A percentile compares a stretch with the other conserved stretches of the same genome.
Conservation (phyloP, 2,797 vertebrate genomes). For the Eulemur mongoz region DNA sequence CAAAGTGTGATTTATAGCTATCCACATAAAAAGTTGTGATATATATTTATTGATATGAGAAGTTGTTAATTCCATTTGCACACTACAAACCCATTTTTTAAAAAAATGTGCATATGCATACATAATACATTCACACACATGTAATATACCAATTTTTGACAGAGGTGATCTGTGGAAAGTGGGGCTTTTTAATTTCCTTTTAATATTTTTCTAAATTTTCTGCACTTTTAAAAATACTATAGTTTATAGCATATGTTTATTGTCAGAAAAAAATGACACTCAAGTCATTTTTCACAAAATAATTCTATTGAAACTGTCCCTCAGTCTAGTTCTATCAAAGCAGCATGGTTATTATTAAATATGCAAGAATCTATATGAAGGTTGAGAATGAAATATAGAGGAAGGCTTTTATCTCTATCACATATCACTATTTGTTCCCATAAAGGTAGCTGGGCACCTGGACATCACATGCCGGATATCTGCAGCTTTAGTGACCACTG, state of each 20-base stretch:
- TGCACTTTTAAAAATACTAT: neutral
- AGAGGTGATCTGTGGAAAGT: neutral
- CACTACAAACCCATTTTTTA: neutral
- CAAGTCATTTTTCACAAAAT: constrained; percentile 13
- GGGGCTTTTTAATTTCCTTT: neutral
- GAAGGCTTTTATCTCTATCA: neutral
- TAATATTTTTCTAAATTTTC: neutral
- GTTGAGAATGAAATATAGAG: neutral
- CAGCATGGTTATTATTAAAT: neutral
- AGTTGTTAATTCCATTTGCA: neutral
- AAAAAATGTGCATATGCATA: neutral
- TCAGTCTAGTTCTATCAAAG: neutral
- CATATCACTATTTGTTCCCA: neutral
- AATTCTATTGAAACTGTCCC: neutral
- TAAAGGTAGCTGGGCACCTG: neutral
- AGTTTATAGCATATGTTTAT: neutral
- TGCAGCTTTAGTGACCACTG: neutral
- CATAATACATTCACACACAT: neutral
- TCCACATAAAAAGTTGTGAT: neutral
- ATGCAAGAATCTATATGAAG: neutral
- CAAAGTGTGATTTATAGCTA: neutral
- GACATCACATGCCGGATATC: fast-evolving
- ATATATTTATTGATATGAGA: neutral
- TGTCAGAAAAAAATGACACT: neutral
- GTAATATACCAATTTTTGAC: neutral